These are phyloP conservation scores for Hartigia nigra DNA, from an alignment of 2,888 invertebrate species.

Conservation along the genomic window DNA sequence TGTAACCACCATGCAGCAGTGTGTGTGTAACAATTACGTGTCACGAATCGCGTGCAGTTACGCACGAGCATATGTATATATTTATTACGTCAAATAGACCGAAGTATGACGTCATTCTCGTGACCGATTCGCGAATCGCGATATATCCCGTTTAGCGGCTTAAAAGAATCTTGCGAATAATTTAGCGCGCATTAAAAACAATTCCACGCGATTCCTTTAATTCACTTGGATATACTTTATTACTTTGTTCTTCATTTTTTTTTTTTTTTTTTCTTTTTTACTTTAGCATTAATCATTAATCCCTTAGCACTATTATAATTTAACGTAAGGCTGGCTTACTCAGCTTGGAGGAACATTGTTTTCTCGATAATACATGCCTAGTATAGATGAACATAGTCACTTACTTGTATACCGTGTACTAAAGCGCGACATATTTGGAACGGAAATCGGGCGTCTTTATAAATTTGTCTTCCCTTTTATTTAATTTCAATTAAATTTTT, in stretches of 20 bases:
- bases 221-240: neutral
- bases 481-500: conserved; percentile 7
- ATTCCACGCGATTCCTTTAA: neutral
- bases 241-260: neutral
- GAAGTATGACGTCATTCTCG: neutral
- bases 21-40: neutral
- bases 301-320: conserved; percentile 41
- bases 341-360: conserved; percentile 65
- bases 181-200: neutral
- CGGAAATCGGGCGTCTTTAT: conserved; percentile 1
- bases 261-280: no score
- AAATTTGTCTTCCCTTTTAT: neutral
- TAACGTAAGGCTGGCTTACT: conserved; percentile 65
- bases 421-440: neutral
- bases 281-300: conserved; percentile 4
- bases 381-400: conserved; percentile 3
- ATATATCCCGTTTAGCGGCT: neutral
- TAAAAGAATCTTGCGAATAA: neutral
- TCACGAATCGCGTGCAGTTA: neutral
- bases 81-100: neutral
- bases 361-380: conserved; percentile 38
- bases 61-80: neutral
- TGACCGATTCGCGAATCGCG: neutral
- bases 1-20: neutral
- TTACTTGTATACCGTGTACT: conserved; percentile 3